These are phyloP conservation scores for Actinia equina DNA, from an alignment of 64 coral and sea anemone species.

Conservation along the genomic window DNA sequence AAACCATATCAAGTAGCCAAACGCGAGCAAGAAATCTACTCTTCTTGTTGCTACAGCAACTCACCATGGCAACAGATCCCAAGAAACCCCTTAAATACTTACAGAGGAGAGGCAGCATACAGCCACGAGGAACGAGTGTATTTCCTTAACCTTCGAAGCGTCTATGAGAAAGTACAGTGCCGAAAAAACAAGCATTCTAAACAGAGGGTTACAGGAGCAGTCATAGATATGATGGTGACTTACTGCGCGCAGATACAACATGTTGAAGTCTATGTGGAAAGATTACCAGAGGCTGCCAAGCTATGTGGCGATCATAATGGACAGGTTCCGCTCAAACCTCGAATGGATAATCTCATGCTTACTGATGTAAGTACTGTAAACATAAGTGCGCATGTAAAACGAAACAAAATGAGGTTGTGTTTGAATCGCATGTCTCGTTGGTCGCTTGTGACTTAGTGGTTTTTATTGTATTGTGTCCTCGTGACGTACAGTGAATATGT, in stretches of 20 bases:
- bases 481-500: not conserved
- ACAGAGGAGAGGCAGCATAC: not conserved
- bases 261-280: constrained; percentile 85
- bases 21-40: constrained; percentile 37
- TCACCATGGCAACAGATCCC: constrained; percentile 22
- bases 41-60: constrained; percentile 31
- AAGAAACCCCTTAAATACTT: not conserved
- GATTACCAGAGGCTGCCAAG: constrained; percentile 77
- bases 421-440: too few species aligned
- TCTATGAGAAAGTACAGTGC: constrained; percentile 60
- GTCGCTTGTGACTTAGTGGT: too few species aligned
- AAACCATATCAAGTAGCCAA: constrained; percentile 24
- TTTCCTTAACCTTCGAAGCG: constrained; percentile 29
- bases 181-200: constrained; percentile 95
- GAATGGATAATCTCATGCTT: constrained; percentile 88
- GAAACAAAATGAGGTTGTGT: too few species aligned
- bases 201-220: constrained; percentile 66
- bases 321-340: constrained; percentile 82
- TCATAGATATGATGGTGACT: constrained; percentile 74
- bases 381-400: too few species aligned
- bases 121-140: constrained; percentile 9
- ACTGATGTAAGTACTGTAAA: constrained; percentile 61
- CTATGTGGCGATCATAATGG: constrained; percentile 92
- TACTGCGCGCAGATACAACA: constrained; percentile 67
- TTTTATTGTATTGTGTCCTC: too few species aligned